Evolutionary conservation across 2,888 invertebrate species (phyloP), one percentile per base, ranked within the genome.

Genomic region (Fissipunctia ypsillon): DNA sequence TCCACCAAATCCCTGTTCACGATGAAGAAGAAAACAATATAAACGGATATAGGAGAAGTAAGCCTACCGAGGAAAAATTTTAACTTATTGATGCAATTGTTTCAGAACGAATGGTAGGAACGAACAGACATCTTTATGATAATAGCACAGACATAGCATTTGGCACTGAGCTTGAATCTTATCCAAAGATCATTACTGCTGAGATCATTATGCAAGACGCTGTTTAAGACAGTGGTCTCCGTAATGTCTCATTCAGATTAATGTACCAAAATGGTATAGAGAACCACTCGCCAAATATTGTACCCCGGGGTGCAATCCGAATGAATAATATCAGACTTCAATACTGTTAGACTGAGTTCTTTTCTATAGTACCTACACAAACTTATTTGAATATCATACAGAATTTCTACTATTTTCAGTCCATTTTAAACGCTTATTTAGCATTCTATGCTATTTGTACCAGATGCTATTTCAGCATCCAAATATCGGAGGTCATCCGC

Each of bases 401-500:
- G 63, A 35, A 50, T 52, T 72, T 56, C 22, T n/a, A 22, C 12
- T 3, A 68, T 61, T 77, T 80, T 59, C 4, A 6, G n/a, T 72
- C n/a, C 22, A 72, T 69, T 78, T 74, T 57, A 60, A 65, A 72
- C 31, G 73, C 57, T 64, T 76, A 65, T 60, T 63, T 60, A 61
- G 48, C 71, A 57, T 60, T 78, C 56, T 54, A 38, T 60, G 64
- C 67, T 69, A 80, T 84, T 82, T 78, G 74, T 76, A 83, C 76
- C 86, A 89, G 78, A 87, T 87, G 84, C 84, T 78, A 74, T 85
- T 84, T 84, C 70, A 87, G 81, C 81, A 73, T 78, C 80, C 84
- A 81, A 88, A 85, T 87, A 90, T 90, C 83, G 77, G 84, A 81
- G 87, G 86, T 84, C 84, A 82, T 80, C 78, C 80, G 75, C 84